Base-by-base conservation (phyloP, 2,113 vertebrate genomes). In the Callospermophilus lateralis region DNA sequence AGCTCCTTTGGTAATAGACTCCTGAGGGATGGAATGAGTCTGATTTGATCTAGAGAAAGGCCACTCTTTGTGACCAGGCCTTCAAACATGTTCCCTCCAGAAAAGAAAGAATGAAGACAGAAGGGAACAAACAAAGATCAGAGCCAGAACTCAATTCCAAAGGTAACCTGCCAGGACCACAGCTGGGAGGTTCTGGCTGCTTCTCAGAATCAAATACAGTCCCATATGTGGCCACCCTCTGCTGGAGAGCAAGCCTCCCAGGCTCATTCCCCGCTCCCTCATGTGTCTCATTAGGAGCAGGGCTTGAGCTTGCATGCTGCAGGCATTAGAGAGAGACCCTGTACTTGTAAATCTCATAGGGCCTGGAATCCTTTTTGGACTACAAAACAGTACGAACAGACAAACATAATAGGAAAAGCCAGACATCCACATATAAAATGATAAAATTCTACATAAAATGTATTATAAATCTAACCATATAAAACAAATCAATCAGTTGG, bases 371-470 rank as follows among this genome's bases (percentile, higher is more conserved):
- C 17, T 51, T 90, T 93, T 42, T 34, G 68, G 83, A 77, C 94
- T 63, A 89, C 78, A 48, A 22, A 61, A n/a, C 19, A 55, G 42
- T 63, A 83, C 73, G 73, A 96, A 89, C n/a, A 94, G 94, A 93
- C 28, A 84, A 96, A 77, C 9, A 63, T 73, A 74, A 39, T 17
- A 78, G 45, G 84, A 84, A 77, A 95, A 73, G 39, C 88, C 68
- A 94, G 42, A 68, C 32, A 24, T 26, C 73, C 11, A 61, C 22
- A 77, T 34, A 32, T 70, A 84, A 92, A 85, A 96, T 94, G 76
- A 89, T 84, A 26, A 42, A 70, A 95, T 84, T 92, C 88, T 84
- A 78, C 63, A n/a, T 84, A 74, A 89, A 90, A 89, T 67, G 92
- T 28, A 37, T 65, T 70, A 67, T 70, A 42, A 86, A 37, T 16